Conservation (phyloP, 2,113 vertebrate species). For the Piprites chloris region DNA sequence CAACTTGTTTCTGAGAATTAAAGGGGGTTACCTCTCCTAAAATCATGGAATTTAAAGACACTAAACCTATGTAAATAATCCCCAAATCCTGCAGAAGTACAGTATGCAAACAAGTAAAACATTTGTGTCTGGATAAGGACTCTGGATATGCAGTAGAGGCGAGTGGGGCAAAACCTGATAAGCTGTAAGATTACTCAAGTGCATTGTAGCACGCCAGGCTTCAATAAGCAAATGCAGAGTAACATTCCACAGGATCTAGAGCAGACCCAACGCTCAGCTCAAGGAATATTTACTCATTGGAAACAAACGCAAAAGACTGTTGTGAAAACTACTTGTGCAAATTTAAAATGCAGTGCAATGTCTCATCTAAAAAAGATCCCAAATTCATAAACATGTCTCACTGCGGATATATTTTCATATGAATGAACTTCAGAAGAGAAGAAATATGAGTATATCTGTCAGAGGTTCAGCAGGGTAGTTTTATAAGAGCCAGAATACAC, state of each 20-base stretch:
- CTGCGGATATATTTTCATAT: background rate
- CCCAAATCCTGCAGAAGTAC: background rate
- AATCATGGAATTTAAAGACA: background rate
- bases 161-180: background rate
- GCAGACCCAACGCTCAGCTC: background rate
- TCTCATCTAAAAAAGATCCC: background rate
- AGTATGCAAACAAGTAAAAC: background rate
- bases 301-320: constrained; percentile 19
- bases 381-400: constrained; percentile 24
- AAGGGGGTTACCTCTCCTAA: background rate
- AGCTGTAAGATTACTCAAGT: background rate
- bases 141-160: background rate
- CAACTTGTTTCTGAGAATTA: background rate
- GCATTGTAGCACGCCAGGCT: background rate
- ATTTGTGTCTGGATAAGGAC: background rate
- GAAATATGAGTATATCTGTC: constrained; percentile 4
- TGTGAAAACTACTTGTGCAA: constrained; percentile 9
- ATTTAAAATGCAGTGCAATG: background rate
- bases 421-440: background rate
- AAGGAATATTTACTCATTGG: background rate
- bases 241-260: background rate
- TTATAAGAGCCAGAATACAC: constrained; percentile 30
- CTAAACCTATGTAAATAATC: background rate
- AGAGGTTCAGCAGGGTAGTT: constrained; percentile 6
- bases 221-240: background rate